phyloP scores from a whole-genome alignment of 2,888 invertebrate genomes.

The Protophormia terraenovae region DNA sequence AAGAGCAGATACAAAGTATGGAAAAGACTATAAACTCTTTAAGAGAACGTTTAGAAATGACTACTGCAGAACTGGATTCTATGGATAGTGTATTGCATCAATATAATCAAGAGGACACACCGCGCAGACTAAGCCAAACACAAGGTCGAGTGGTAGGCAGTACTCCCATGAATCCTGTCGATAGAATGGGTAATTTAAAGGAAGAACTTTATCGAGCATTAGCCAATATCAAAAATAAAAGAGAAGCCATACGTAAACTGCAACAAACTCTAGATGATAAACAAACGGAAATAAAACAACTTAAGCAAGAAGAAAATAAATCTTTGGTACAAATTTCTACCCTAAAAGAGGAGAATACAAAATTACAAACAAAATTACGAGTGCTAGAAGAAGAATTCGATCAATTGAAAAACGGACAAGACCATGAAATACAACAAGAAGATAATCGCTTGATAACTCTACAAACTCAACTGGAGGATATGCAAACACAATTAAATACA shows the following conservation, averaged over 20 bases:
- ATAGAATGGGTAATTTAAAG: conserved; percentile 81
- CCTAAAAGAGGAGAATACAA: conserved; percentile 77
- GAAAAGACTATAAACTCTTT: conserved; percentile 77
- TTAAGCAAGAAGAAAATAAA: conserved; percentile 79
- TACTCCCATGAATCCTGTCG: conserved; percentile 78
- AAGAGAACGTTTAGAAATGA: conserved; percentile 75
- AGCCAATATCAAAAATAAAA: conserved; percentile 81
- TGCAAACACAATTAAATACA: conserved; percentile 79
- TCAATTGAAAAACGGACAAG: conserved; percentile 71
- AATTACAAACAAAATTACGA: conserved; percentile 76
- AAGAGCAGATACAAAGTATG: conserved; percentile 76
- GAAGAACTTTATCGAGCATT: conserved; percentile 82
- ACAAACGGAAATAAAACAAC: conserved; percentile 73
- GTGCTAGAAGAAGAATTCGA: conserved; percentile 79
- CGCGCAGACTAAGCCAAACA: conserved; percentile 71
- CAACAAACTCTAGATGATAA: conserved; percentile 78
- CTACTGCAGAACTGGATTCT: conserved; percentile 78
- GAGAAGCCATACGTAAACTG: conserved; percentile 82
- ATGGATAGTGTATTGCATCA: conserved; percentile 79
- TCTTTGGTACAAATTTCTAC: conserved; percentile 77
- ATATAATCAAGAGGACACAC: conserved; percentile 75
- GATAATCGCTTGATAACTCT: conserved; percentile 62
- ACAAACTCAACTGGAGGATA: conserved; percentile 73
- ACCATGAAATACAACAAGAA: conserved; percentile 56
- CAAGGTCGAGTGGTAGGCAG: conserved; percentile 73